These are phyloP conservation scores for Cotesia congregata DNA, from an alignment of 2,888 invertebrate genomes.

Conservation along the genomic window DNA sequence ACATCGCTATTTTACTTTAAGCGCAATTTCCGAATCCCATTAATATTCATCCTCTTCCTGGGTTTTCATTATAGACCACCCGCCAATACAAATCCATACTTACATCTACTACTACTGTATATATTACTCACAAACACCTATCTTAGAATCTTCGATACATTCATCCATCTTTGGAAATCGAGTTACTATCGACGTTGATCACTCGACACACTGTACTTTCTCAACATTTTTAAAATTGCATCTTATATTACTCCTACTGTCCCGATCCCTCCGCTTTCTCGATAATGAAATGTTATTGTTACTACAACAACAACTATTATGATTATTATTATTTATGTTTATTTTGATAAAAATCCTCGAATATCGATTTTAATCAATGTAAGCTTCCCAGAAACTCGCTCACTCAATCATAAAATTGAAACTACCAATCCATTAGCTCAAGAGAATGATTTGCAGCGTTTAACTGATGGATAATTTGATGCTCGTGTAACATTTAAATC, in stretches of 20 bases:
- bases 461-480: no score
- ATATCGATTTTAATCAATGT: background rate
- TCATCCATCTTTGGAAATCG: background rate
- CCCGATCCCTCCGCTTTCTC: background rate
- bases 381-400: background rate
- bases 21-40: slow-evolving; percentile 51
- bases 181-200: slow-evolving; percentile 4
- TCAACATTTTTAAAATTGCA: background rate
- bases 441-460: background rate
- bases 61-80: slow-evolving; percentile 43
- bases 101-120: no score
- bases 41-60: slow-evolving; percentile 48
- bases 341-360: background rate
- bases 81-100: no score
- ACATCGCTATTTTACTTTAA: slow-evolving; percentile 47
- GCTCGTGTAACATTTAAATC: no score
- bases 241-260: background rate
- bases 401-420: background rate
- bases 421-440: background rate
- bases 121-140: background rate
- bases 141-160: background rate
- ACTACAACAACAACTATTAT: no score
- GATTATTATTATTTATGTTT: no score
- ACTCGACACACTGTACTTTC: background rate
- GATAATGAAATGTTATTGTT: background rate